These are phyloP conservation scores for Helicorthomorpha holstii DNA, from an alignment of 1,140 invertebrate genomes.

Conservation along the genomic window DNA sequence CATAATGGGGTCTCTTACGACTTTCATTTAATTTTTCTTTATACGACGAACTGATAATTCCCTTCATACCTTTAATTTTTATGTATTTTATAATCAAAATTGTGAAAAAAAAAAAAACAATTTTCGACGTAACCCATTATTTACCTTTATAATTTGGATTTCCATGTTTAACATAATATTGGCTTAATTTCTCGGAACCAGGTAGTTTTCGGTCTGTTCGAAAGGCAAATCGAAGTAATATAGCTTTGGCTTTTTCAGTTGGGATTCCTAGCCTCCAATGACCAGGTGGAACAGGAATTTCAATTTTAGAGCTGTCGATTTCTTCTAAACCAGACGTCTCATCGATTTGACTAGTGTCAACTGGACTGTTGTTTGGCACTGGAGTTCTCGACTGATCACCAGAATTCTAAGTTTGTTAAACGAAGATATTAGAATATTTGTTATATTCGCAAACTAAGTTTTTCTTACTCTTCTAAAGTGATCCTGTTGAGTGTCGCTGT, in stretches of 20 bases:
- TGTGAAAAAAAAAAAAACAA: no score
- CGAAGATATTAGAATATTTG: neutral
- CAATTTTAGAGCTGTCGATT: slow-evolving; percentile 27
- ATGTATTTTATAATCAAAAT: neutral
- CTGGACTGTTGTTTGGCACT: neutral
- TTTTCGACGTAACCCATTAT: slow-evolving; percentile 6
- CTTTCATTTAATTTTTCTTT: slow-evolving; percentile 19
- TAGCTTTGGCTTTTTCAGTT: slow-evolving; percentile 40
- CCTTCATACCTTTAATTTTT: slow-evolving; percentile 27
- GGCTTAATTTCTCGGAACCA: slow-evolving; percentile 39
- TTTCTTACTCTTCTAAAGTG: slow-evolving; percentile 9
- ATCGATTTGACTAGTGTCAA: neutral
- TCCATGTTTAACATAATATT: slow-evolving; percentile 44
- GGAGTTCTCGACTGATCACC: neutral
- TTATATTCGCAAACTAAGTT: neutral
- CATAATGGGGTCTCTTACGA: neutral
- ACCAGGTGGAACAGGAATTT: slow-evolving; percentile 43
- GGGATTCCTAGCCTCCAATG: slow-evolving; percentile 52
- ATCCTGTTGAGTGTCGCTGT: slow-evolving; percentile 1
- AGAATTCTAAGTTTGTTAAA: neutral
- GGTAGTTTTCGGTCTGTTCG: slow-evolving; percentile 40
- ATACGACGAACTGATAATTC: slow-evolving; percentile 33
- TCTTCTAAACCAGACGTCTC: neutral
- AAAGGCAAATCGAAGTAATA: slow-evolving; percentile 55
- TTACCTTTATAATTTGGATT: slow-evolving; percentile 43